Percentiles rank a stretch among this genome's conserved stretches.
Evolutionary conservation across 1,140 invertebrate genomes (phyloP).

Genomic region (Triops longicaudatus): DNA sequence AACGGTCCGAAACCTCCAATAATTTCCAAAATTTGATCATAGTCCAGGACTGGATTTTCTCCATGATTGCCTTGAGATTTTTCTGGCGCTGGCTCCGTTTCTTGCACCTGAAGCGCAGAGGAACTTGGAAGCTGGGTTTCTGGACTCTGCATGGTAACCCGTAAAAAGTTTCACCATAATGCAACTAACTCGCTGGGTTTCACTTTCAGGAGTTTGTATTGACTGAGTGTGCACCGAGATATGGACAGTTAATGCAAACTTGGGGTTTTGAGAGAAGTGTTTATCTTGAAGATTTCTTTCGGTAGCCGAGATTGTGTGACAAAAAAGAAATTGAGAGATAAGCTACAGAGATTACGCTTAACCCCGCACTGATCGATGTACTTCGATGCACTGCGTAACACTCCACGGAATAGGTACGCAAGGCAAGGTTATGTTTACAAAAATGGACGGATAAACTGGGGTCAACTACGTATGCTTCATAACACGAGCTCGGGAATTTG

Average conservation of each 20-base stretch:
- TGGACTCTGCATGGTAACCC: neutral
- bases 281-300: no score
- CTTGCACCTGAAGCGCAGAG: neutral
- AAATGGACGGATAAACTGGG: no score
- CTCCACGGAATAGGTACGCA: no score
- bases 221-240: neutral
- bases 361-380: no score
- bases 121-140: neutral
- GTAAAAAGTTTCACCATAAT: neutral
- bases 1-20: constrained; percentile 33
- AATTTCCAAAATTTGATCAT: constrained; percentile 32
- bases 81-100: neutral
- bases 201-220: neutral
- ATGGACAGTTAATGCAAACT: neutral
- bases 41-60: constrained; percentile 25
- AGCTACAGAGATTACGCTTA: no score
- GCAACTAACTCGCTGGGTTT: neutral
- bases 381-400: no score
- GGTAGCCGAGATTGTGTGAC: no score
- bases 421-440: no score
- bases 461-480: no score
- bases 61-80: neutral
- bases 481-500: no score
- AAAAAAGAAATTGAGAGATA: no score
- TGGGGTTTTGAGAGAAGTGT: no score